phyloP scores from a whole-genome alignment of 2,888 invertebrate species.

The Carpatolechia fugitivella region DNA sequence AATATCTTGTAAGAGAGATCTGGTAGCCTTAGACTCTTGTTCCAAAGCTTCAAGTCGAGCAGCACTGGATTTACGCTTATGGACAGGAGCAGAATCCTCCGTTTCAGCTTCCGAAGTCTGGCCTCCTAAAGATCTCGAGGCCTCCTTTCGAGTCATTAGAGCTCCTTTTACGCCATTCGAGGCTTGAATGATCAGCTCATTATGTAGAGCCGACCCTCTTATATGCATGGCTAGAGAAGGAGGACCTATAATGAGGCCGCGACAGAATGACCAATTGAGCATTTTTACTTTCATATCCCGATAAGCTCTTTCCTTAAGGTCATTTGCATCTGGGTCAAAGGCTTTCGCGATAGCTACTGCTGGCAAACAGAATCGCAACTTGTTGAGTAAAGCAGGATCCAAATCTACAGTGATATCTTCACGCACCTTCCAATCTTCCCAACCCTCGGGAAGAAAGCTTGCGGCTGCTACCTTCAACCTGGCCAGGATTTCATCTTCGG shows the following conservation, averaged over 20 bases:
- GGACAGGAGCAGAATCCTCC: neutral
- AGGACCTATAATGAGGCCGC: conserved; percentile 23
- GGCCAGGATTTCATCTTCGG: conserved; percentile 1
- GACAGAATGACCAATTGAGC: conserved; percentile 28
- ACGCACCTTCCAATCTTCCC: conserved; percentile 10
- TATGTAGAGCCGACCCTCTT: conserved; percentile 18
- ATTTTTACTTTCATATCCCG: conserved; percentile 25
- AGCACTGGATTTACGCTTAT: neutral
- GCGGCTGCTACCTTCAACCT: conserved; percentile 10
- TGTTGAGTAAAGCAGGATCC: neutral
- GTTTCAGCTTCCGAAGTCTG: neutral
- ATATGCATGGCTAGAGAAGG: conserved; percentile 21
- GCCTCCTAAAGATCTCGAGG: neutral
- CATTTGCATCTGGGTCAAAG: conserved; percentile 31
- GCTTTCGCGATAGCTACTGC: conserved; percentile 25
- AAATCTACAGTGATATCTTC: neutral
- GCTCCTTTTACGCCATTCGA: neutral
- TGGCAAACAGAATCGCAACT: conserved; percentile 17
- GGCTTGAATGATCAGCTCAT: neutral
- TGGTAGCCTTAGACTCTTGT: neutral
- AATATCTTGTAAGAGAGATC: neutral
- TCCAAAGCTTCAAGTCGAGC: neutral
- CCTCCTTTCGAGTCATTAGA: neutral
- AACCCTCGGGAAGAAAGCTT: conserved; percentile 11
- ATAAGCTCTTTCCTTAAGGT: conserved; percentile 28